A percentile compares a stretch with the other conserved stretches of the same genome.
These are phyloP conservation scores for Temnothorax nylanderi DNA, from an alignment of 1,140 invertebrate genomes.

Conservation along the genomic window DNA sequence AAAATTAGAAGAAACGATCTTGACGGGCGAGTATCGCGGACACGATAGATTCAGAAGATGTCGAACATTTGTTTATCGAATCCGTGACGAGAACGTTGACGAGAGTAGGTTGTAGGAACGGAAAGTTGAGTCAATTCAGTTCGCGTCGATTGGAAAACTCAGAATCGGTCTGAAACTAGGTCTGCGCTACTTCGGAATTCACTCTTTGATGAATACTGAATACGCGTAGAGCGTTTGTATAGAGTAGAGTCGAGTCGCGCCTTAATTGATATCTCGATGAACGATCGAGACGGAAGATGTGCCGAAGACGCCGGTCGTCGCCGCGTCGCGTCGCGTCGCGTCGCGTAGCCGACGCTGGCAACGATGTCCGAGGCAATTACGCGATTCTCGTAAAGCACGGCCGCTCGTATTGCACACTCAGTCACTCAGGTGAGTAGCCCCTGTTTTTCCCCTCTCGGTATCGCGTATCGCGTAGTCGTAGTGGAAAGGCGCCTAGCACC, in stretches of 20 bases:
- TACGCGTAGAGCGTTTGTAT: background rate
- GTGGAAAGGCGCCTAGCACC: conserved; percentile 22
- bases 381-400: conserved; percentile 44
- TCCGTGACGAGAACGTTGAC: background rate
- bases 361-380: conserved; percentile 33
- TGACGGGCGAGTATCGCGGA: background rate
- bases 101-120: background rate
- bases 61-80: background rate
- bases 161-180: background rate
- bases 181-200: background rate
- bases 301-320: background rate
- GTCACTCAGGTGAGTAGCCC: conserved; percentile 19
- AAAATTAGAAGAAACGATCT: background rate
- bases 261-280: conserved; percentile 39
- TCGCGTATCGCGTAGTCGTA: background rate
- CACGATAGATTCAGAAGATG: background rate
- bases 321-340: background rate
- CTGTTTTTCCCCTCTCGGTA: conserved; percentile 26
- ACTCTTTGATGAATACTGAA: conserved; percentile 33
- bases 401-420: conserved; percentile 22
- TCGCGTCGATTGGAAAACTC: background rate
- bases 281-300: conserved; percentile 13
- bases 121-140: background rate
- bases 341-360: conserved; percentile 16
- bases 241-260: background rate